Evolutionary conservation across 2,888 invertebrate genomes (phyloP).

Genomic region (Tachystola acroxantha): DNA sequence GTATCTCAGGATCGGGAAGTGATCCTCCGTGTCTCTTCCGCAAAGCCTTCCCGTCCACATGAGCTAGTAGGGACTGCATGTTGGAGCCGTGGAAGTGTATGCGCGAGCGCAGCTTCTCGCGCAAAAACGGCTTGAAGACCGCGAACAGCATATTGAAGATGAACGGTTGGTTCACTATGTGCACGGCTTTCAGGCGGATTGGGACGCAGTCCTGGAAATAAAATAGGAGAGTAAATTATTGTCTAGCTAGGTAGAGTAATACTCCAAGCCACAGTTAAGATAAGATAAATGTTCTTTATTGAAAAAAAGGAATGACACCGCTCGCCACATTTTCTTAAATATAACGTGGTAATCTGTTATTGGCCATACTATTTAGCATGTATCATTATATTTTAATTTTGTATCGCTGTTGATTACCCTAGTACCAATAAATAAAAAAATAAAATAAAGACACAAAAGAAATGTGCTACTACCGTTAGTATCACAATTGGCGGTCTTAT

Average conservation of each 20-base stretch:
- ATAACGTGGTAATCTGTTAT: too few relatives aligned
- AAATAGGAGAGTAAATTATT: neutral
- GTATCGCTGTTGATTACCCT: too few relatives aligned
- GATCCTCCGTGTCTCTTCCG: constrained; percentile 83
- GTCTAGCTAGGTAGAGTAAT: neutral
- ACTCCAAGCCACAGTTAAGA: too few relatives aligned
- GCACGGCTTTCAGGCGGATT: constrained; percentile 89
- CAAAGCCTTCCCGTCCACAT: constrained; percentile 78
- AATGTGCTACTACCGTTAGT: too few relatives aligned
- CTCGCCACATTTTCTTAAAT: too few relatives aligned
- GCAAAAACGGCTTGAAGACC: constrained; percentile 92
- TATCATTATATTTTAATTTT: too few relatives aligned
- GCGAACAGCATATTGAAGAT: constrained; percentile 92
- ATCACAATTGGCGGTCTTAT: too few relatives aligned
- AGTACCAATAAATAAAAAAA: too few relatives aligned
- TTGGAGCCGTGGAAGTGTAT: constrained; percentile 87
- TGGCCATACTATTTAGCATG: too few relatives aligned
- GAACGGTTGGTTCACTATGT: constrained; percentile 91
- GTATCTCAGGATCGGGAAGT: constrained; percentile 79
- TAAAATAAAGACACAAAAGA: too few relatives aligned
- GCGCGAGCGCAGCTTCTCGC: constrained; percentile 88
- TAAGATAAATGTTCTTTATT: too few relatives aligned
- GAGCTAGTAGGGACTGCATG: constrained; percentile 75
- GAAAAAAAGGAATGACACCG: too few relatives aligned
- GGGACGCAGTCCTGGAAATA: constrained; percentile 87